phyloP scores from a whole-genome alignment of 2,113 vertebrate species.

The Nothoprocta pentlandii region DNA sequence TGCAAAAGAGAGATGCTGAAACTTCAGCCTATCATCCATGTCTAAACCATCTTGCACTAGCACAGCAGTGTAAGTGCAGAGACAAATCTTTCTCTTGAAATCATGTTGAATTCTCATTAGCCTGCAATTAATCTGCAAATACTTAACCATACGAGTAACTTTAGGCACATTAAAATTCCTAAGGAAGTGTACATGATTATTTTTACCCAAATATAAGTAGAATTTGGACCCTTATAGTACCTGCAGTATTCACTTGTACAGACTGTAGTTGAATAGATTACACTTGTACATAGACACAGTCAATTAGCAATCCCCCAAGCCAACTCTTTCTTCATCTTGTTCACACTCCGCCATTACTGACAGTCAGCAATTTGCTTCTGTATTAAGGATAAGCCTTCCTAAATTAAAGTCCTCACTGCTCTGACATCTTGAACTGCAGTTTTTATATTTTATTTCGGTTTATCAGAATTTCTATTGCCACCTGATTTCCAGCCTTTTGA shows the following conservation, averaged over 20 bases:
- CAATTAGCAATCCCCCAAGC: background rate
- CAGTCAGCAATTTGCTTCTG: background rate
- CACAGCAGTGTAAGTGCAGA: background rate
- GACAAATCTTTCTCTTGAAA: background rate
- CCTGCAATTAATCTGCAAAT: background rate
- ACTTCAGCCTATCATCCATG: background rate
- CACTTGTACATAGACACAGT: background rate
- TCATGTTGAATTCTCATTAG: background rate
- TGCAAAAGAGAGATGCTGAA: background rate
- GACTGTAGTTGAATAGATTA: background rate
- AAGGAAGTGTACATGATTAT: background rate
- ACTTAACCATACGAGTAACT: background rate
- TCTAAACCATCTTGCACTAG: background rate
- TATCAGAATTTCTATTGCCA: background rate
- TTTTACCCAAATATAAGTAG: background rate
- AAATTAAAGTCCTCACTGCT: background rate
- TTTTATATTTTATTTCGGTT: conserved; percentile 5
- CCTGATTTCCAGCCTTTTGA: background rate
- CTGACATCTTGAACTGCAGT: background rate
- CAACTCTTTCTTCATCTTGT: background rate
- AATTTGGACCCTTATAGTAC: background rate
- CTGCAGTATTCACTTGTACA: background rate
- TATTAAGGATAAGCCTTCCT: background rate
- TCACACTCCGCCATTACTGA: background rate
- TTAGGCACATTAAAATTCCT: background rate